phyloP scores from a whole-genome alignment of 1,140 invertebrate species.

The Capitella teleta region DNA sequence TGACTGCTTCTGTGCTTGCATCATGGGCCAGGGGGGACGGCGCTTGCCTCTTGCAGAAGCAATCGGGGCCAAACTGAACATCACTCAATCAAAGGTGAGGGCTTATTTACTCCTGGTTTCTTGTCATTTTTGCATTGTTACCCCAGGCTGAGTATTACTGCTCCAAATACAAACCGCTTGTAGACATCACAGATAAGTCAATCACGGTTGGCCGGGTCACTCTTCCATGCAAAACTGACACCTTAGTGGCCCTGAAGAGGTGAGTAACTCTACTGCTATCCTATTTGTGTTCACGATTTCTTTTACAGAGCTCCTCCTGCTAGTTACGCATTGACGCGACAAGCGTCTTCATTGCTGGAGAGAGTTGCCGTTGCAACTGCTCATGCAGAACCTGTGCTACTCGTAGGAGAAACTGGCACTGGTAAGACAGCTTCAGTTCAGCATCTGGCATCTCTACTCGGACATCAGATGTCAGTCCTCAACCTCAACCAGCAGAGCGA shows the following conservation, averaged over 20 bases:
- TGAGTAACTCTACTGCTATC: no score
- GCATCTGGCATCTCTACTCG: conserved; percentile 26
- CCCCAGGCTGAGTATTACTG: conserved; percentile 64
- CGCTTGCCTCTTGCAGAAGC: conserved; percentile 56
- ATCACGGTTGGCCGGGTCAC: conserved; percentile 48
- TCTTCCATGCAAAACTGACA: conserved; percentile 21
- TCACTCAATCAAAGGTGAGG: conserved; percentile 58
- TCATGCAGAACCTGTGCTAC: conserved; percentile 76
- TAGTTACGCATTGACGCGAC: conserved; percentile 44
- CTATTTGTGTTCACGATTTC: background rate
- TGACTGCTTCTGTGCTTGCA: conserved; percentile 77
- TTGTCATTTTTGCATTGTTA: no score
- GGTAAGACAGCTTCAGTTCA: conserved; percentile 97
- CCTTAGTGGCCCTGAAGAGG: background rate
- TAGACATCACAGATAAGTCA: conserved; percentile 45
- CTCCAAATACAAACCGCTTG: conserved; percentile 63
- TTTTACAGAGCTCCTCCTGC: background rate
- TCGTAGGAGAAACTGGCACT: conserved; percentile 96
- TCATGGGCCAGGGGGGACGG: conserved; percentile 48
- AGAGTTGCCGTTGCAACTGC: conserved; percentile 68
- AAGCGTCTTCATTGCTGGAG: conserved; percentile 69
- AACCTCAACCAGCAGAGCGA: conserved; percentile 99
- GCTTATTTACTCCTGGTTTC: no score
- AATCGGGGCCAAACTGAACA: conserved; percentile 69
- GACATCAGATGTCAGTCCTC: conserved; percentile 81